Base-by-base conservation (phyloP, 2,113 vertebrate species). In the Melierax canorus region DNA sequence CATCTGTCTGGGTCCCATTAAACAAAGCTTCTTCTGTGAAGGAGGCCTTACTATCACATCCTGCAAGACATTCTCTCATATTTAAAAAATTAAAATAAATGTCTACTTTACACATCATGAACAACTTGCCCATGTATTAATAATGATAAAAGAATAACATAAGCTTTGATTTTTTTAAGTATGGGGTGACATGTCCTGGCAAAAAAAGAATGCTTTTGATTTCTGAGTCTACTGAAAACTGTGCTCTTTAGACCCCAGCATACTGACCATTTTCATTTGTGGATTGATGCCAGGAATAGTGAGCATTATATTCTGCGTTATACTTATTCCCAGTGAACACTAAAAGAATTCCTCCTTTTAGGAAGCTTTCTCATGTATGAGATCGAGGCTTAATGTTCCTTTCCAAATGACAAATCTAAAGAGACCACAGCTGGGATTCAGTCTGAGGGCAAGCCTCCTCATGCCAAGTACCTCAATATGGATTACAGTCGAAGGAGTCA, bases 401-500 rank as follows among this genome's bases (percentile, higher is more conserved):
- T 83, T 92, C 26, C 62, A 86, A 64, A 46, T 17, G n/a, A 43
- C 21, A 88, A 55, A 72, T 60, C 43, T 36, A 24, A 77, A 43
- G 15, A 72, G 48, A 3, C n/a, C 82, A 34, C 14, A 83, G 26
- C 34, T 56, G 67, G 21, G 53, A 59, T 58, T 83, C 39, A 21
- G 19, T 34, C 26, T 63, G 75, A 86, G 43, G 30, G 16, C 24
- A 9, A 76, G 7, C 15, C 19, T 60, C 13, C 48, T 58, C 32
- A 3, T 19, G 18, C 39, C 34, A 8, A 10, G 12, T 46, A 12
- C 23, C 67, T 72, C 63, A 55, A 34, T 14, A 15, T 2, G 8
- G 5, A 2, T 21, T 67, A 7, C 16, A 20, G 22, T 46, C 0
- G 0, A 45, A n/a, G 56, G 22, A 67, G 51, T 38, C 10, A 9